Conservation (phyloP, 2,113 vertebrate genomes). For the Hemiscyllium ocellatum region DNA sequence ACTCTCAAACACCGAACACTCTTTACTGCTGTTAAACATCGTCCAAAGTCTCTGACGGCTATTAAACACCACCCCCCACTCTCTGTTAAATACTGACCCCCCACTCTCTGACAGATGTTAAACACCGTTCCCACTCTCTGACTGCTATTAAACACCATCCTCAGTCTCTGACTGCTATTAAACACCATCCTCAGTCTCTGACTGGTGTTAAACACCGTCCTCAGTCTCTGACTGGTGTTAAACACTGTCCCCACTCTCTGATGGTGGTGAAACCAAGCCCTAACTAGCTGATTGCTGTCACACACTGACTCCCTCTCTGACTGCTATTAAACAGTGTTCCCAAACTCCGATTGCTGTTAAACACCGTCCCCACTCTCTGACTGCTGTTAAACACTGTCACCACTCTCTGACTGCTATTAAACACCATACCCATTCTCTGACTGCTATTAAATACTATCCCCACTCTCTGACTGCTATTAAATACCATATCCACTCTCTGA, state of each 20-base stretch:
- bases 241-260: not conserved
- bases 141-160: no score
- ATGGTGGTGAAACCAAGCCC: accelerated
- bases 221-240: not conserved
- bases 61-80: not conserved
- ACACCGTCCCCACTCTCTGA: not conserved
- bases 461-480: not conserved
- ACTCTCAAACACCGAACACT: no score
- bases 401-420: not conserved
- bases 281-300: no score
- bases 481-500: not conserved
- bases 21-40: no score
- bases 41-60: no score
- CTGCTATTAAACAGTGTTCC: no score
- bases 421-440: not conserved
- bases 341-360: not conserved
- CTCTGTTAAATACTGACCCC: no score
- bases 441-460: not conserved
- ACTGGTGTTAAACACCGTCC: not conserved
- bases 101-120: no score
- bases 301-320: no score
- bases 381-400: not conserved
- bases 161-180: not conserved
- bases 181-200: not conserved
- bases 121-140: no score